These are phyloP conservation scores for Ophthalmolycus amberensis DNA, from an alignment of 2,113 vertebrate genomes.

Conservation along the genomic window DNA sequence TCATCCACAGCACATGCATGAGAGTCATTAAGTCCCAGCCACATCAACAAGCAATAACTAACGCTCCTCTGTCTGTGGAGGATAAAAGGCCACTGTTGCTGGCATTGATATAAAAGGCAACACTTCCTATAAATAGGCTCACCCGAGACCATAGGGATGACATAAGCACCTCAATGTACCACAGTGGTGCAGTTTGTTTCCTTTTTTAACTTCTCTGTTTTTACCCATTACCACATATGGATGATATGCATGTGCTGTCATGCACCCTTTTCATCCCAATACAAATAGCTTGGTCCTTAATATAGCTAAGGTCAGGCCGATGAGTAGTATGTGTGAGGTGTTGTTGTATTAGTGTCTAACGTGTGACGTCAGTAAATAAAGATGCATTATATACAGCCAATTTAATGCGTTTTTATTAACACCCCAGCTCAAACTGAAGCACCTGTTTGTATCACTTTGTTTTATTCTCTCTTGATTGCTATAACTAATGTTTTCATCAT, in stretches of 20 bases:
- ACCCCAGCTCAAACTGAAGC: constrained; percentile 7
- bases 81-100: constrained; percentile 67
- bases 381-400: not conserved
- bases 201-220: constrained; percentile 71
- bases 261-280: constrained; percentile 34
- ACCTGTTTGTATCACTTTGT: constrained; percentile 28
- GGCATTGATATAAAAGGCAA: constrained; percentile 69
- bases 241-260: constrained; percentile 22
- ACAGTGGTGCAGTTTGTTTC: constrained; percentile 54
- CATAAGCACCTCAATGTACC: constrained; percentile 62
- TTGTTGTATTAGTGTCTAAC: not conserved
- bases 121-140: constrained; percentile 73
- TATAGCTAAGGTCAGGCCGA: constrained; percentile 12
- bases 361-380: not conserved
- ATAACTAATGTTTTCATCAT: constrained; percentile 49
- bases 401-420: not conserved
- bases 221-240: constrained; percentile 69
- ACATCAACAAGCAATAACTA: constrained; percentile 55
- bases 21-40: constrained; percentile 57
- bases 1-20: constrained; percentile 31
- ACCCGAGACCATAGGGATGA: constrained; percentile 59
- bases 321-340: not conserved
- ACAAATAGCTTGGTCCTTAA: constrained; percentile 32
- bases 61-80: constrained; percentile 44
- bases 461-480: constrained; percentile 24